Percentiles rank a stretch among this genome's conserved stretches.
Evolutionary conservation across 2,888 invertebrate genomes (phyloP).

Genomic region (Leptinotarsa rubiginosa): DNA sequence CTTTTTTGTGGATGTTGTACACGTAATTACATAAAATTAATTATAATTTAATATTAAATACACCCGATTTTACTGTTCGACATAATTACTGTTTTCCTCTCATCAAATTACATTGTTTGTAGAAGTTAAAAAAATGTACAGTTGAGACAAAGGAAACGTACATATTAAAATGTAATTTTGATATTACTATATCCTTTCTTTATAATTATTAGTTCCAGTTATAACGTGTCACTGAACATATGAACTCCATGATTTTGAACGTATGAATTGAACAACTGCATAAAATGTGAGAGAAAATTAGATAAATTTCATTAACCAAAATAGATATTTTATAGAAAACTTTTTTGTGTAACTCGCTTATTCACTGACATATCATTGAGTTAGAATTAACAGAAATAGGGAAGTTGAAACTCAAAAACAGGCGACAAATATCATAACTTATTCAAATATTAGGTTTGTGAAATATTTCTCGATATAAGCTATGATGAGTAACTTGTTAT

Average conservation of each 20-base stretch:
- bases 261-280: neutral
- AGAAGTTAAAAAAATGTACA: slow-evolving; percentile 49
- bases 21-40: slow-evolving; percentile 58
- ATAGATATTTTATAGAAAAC: neutral
- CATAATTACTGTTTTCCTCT: slow-evolving; percentile 57
- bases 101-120: slow-evolving; percentile 57
- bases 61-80: slow-evolving; percentile 54
- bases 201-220: slow-evolving; percentile 36
- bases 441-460: too few relatives aligned
- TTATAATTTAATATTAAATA: slow-evolving; percentile 58
- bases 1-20: slow-evolving; percentile 52
- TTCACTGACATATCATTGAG: too few relatives aligned
- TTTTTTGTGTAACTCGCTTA: neutral
- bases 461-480: too few relatives aligned
- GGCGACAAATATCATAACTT: too few relatives aligned
- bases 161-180: slow-evolving; percentile 55
- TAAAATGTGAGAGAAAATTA: neutral
- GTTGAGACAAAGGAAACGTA: slow-evolving; percentile 47
- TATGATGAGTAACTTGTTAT: too few relatives aligned
- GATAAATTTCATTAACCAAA: neutral
- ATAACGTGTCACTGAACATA: slow-evolving; percentile 17
- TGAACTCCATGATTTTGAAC: slow-evolving; percentile 12
- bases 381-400: too few relatives aligned
- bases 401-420: too few relatives aligned
- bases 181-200: slow-evolving; percentile 42